Conservation (phyloP, 2,888 invertebrate species). For the Phortica magna region DNA sequence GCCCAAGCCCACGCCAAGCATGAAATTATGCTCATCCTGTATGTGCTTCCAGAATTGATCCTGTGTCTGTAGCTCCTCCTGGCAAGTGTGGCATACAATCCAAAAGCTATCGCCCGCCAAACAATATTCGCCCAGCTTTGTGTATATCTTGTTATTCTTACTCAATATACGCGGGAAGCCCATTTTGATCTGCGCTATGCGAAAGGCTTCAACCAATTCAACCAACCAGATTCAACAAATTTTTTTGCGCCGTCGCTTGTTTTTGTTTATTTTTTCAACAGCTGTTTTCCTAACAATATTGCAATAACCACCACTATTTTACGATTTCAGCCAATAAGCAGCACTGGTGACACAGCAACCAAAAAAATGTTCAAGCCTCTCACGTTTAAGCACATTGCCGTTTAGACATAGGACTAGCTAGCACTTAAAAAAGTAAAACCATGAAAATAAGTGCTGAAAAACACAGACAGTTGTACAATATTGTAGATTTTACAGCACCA, state of each 20-base stretch:
- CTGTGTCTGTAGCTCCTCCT: conserved; percentile 73
- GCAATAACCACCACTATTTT: too few relatives aligned
- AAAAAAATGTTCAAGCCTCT: too few relatives aligned
- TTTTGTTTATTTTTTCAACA: conserved; percentile 31
- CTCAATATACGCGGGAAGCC: conserved; percentile 75
- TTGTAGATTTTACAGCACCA: too few relatives aligned
- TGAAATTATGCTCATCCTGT: conserved; percentile 74
- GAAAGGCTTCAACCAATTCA: conserved; percentile 44
- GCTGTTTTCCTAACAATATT: too few relatives aligned
- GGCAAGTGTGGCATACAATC: conserved; percentile 74
- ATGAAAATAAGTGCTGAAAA: too few relatives aligned
- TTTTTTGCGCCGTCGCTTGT: conserved; percentile 30
- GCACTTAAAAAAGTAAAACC: too few relatives aligned
- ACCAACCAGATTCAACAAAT: conserved; percentile 14
- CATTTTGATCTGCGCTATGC: conserved; percentile 58
- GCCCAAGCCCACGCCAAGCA: conserved; percentile 59
- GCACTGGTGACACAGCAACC: too few relatives aligned
- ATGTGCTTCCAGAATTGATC: conserved; percentile 75
- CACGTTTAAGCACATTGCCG: too few relatives aligned
- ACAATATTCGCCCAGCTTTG: conserved; percentile 74
- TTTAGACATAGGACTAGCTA: too few relatives aligned
- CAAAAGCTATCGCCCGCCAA: conserved; percentile 73
- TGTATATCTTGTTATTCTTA: conserved; percentile 74
- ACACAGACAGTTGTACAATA: too few relatives aligned
- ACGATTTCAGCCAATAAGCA: too few relatives aligned